Evolutionary conservation across 2,113 vertebrate species (phyloP).

Genomic region (Montifringilla adamsi): DNA sequence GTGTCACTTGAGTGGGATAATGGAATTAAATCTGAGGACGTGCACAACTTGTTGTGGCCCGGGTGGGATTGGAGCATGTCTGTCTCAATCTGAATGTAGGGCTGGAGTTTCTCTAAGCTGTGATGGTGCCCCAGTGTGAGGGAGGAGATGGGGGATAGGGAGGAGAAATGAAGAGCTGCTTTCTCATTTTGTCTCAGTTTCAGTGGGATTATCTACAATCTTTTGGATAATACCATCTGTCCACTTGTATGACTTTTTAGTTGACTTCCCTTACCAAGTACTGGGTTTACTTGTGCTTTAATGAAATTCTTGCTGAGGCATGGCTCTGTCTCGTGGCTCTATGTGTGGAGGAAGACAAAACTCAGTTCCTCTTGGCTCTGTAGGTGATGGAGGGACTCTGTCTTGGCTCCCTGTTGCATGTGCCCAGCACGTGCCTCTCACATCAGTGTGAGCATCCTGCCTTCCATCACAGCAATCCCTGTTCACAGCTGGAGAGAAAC

Average conservation of each 20-base stretch:
- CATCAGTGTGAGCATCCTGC: background rate
- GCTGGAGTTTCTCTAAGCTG: background rate
- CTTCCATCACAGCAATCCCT: background rate
- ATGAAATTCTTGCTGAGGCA: background rate
- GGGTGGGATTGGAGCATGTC: background rate
- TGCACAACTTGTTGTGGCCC: background rate
- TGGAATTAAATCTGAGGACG: background rate
- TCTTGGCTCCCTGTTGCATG: background rate
- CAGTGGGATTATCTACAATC: background rate
- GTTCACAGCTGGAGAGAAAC: background rate
- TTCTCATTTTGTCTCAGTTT: background rate
- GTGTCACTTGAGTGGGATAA: background rate
- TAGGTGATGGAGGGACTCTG: background rate
- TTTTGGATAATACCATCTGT: background rate
- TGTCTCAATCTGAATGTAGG: background rate
- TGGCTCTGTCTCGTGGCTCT: background rate
- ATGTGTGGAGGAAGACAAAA: background rate
- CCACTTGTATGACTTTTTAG: background rate
- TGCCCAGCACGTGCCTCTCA: background rate
- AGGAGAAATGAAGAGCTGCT: background rate
- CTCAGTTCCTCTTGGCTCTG: background rate
- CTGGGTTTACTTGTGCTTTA: background rate
- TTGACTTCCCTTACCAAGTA: background rate
- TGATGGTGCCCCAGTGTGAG: background rate
- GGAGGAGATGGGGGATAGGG: background rate